Base-by-base conservation (phyloP, 2,888 invertebrate genomes). In the Erynnis tages region DNA sequence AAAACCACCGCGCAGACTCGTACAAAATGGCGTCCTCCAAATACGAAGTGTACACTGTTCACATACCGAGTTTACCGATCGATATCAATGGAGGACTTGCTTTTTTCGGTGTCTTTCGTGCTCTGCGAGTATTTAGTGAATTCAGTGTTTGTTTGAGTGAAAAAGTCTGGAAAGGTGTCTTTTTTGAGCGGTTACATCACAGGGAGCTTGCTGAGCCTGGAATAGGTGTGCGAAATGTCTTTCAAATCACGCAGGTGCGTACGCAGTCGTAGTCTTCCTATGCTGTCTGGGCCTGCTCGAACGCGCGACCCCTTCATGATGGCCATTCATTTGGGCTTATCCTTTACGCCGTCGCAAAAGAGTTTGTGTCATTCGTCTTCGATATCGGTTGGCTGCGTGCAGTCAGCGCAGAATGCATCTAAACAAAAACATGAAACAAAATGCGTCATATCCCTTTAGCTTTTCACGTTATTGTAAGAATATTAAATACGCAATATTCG, bases 251-350 rank as follows among this genome's bases (percentile, higher is more conserved):
- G 95, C 95, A 96, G 95, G 96, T 96, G 96, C 96, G 96, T 96
- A 96, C 96, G 96, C 96, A 96, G 96, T 92, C 95, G 95, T 95
- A 94, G 93, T 93, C 93, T 92, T 90, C 92, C 92, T 92, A 92
- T 93, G 92, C 93, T 92, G 92, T 94, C 95, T 95, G 95, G 93
- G 95, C 94, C 93, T 95, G 95, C 95, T 94, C 95, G 92, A 92
- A 92, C 91, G 91, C 91, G 91, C 91, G 87, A 77, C 77, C 82
- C 86, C 79, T 84, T 80, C 88, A 87, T 89, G 83, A 81, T 86
- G 86, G 86, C 87, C 87, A 88, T 87, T 89, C 88, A 84, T 87
- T 89, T 90, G 81, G 85, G 80, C 79, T 82, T 85, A 82, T 79
- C 84, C 86, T 89, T 83, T 83, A 88, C 89, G 88, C 88, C 89